These are phyloP conservation scores for Tanypteryx hageni DNA, from an alignment of 2,888 invertebrate species.

Conservation along the genomic window DNA sequence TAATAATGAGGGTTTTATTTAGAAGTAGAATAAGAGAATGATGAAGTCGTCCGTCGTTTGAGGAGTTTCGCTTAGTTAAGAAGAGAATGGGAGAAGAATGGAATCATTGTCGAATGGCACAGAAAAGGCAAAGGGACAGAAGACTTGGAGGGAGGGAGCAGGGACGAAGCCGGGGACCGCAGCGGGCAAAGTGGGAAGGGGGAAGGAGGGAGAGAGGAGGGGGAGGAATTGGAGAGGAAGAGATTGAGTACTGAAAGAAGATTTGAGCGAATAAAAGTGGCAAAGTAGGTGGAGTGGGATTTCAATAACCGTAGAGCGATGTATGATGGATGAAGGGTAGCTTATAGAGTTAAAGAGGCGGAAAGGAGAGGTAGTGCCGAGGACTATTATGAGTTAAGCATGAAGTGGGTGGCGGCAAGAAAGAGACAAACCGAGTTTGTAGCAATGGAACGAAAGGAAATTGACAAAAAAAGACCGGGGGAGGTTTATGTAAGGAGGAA, in stretches of 20 bases:
- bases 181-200: background rate
- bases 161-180: background rate
- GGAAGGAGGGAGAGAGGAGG: background rate
- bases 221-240: background rate
- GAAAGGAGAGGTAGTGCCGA: background rate
- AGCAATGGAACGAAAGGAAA: background rate
- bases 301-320: background rate
- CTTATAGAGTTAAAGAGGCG: background rate
- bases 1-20: constrained; percentile 1
- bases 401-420: too few species aligned
- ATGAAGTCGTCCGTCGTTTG: constrained; percentile 19
- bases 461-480: background rate
- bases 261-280: background rate
- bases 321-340: background rate
- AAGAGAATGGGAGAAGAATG: background rate
- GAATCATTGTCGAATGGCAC: background rate
- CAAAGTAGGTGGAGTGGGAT: background rate
- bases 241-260: background rate
- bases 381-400: background rate
- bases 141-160: background rate
- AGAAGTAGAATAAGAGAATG: too few species aligned
- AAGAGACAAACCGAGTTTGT: background rate
- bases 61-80: constrained; percentile 12
- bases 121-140: background rate
- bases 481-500: background rate